Conservation (phyloP, 2,888 invertebrate species). For the Microctonus brassicae region DNA sequence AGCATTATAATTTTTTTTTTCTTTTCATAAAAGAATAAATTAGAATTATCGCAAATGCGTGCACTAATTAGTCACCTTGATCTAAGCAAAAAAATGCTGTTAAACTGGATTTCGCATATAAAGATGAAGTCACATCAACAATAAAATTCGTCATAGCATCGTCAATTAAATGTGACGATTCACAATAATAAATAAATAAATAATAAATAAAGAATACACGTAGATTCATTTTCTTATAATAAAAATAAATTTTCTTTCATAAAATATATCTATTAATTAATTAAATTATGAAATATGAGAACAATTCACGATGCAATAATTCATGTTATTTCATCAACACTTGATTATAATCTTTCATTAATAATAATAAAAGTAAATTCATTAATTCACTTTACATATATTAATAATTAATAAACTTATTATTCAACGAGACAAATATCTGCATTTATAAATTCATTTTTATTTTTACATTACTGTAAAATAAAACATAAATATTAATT, state of each 20-base stretch:
- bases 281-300: neutral
- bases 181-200: neutral
- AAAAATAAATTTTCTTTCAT: neutral
- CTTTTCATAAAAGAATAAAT: slow-evolving; percentile 12
- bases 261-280: no score
- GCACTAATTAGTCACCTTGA: slow-evolving; percentile 40
- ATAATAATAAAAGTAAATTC: neutral
- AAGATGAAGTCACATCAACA: slow-evolving; percentile 41
- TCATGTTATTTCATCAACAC: neutral
- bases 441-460: neutral
- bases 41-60: slow-evolving; percentile 4
- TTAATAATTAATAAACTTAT: neutral
- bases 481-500: no score
- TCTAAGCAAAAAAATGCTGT: slow-evolving; percentile 50
- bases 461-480: no score
- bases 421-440: neutral
- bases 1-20: slow-evolving; percentile 10
- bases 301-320: neutral
- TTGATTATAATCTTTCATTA: no score
- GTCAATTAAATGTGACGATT: slow-evolving; percentile 38
- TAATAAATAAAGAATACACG: slow-evolving; percentile 23
- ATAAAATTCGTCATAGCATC: slow-evolving; percentile 44
- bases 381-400: neutral
- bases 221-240: neutral
- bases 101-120: slow-evolving; percentile 49